Base-by-base conservation (phyloP, 2,888 invertebrate genomes). In the Epinotia nisella region DNA sequence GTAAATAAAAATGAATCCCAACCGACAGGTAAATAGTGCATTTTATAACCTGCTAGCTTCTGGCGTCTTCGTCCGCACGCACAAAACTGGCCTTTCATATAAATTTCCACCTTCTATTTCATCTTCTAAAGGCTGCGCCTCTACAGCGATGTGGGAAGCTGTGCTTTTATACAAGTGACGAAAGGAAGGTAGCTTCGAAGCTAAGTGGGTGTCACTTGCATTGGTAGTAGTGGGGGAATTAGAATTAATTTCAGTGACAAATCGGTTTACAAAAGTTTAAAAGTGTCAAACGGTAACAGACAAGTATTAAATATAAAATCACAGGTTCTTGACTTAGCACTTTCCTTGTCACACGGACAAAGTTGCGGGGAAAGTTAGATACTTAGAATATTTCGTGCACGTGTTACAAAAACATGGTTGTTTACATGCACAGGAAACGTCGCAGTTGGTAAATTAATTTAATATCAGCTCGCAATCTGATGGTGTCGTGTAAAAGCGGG, bases 401-500 rank as follows among this genome's bases (percentile, higher is more conserved):
- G 11, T 53, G 24, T 17, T 19, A 35, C 17, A 39, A 55, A 39
- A 41, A 66, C 53, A 24, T 41, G n/a, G 39, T 64, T 53, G 64
- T 65, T 65, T 65, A 55, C 65, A 56, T 56, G 41, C 56, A 56
- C 21, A 39, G 21, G 45, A 21, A 56, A 61, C 35, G 51, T 62
- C 53, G 59, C 65, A 19, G 29, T 59, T 55, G 60, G 11, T 60
- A 45, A 71, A 66, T 71, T 71, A 71, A 29, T 60, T 60, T 61
- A 71, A 66, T 67, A 59, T 51, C 64, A 61, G 60, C 21, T 71
- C 51, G 49, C 71, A 71, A 71, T 71, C 71, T 65, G 71, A 71
- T 65, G 65, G 51, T 15, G 45, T n/a, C 58, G 66, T 64, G 70
- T 71, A 66, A 71, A 71, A 58, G 58, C 59, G 41, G 71, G 71